Percentiles rank a stretch among this genome's conserved stretches.
These are phyloP conservation scores for Littorina saxatilis DNA, from an alignment of 1,140 invertebrate species.

Conservation along the genomic window DNA sequence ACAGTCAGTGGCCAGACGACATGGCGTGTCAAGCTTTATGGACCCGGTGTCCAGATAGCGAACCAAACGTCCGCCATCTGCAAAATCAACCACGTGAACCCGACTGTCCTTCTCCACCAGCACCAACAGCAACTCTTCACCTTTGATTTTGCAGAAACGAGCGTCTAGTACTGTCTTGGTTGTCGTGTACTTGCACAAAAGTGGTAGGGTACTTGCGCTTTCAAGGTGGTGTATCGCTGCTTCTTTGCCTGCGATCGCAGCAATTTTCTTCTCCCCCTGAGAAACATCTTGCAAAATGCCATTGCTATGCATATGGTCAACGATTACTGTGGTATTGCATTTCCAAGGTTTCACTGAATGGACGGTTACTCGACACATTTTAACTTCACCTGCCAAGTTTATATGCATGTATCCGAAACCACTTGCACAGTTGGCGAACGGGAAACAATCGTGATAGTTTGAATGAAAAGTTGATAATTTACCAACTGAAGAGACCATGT, in stretches of 20 bases:
- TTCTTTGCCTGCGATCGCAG: background rate
- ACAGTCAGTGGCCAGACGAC: slow-evolving; percentile 6
- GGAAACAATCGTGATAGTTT: no score
- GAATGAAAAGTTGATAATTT: no score
- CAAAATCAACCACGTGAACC: slow-evolving; percentile 1
- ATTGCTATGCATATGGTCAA: no score
- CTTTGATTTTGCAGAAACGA: background rate
- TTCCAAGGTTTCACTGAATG: no score
- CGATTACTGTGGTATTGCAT: no score
- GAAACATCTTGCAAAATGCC: background rate
- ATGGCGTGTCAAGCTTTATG: background rate
- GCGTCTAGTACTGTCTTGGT: background rate
- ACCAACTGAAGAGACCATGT: no score
- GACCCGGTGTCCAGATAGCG: slow-evolving; percentile 11
- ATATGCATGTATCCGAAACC: no score
- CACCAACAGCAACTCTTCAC: slow-evolving; percentile 13
- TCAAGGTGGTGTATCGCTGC: background rate
- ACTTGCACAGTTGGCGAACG: no score
- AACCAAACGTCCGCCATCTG: slow-evolving; percentile 1
- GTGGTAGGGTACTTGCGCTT: background rate
- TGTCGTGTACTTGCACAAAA: background rate
- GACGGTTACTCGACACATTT: no score
- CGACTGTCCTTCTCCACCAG: background rate
- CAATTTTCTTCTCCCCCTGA: background rate
- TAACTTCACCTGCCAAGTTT: no score